Evolutionary conservation across 1,140 invertebrate species (phyloP).

Genomic region (Drosophila mauritiana): DNA sequence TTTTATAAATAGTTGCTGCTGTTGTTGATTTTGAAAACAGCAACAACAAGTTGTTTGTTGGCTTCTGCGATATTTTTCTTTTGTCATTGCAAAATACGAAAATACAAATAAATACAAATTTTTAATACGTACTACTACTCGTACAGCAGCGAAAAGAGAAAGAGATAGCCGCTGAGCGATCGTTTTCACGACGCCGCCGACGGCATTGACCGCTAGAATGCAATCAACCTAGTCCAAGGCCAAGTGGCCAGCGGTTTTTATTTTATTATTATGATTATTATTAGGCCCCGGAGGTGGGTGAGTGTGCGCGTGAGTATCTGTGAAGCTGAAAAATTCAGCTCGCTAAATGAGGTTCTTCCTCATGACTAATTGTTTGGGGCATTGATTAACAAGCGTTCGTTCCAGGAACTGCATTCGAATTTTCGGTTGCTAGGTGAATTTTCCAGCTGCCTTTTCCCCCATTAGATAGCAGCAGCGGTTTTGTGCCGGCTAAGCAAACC

Average conservation of each 20-base stretch:
- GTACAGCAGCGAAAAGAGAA: constrained; percentile 4
- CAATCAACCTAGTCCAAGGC: constrained; percentile 84
- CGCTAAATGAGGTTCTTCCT: constrained; percentile 14
- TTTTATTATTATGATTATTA: constrained; percentile 61
- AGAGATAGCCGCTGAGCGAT: constrained; percentile 41
- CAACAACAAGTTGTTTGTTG: constrained; percentile 72
- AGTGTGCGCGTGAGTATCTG: constrained; percentile 9
- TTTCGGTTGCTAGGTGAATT: constrained; percentile 31
- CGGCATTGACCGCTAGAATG: constrained; percentile 83
- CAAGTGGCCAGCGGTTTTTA: constrained; percentile 80
- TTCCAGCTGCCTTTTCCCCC: not conserved
- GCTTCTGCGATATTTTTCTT: constrained; percentile 55
- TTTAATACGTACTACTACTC: not conserved
- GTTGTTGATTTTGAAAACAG: constrained; percentile 61
- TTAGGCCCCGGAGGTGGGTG: constrained; percentile 32
- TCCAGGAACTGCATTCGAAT: constrained; percentile 27
- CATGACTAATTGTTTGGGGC: constrained; percentile 51
- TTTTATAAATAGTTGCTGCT: constrained; percentile 80
- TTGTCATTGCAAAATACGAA: constrained; percentile 74
- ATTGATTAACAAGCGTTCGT: constrained; percentile 11
- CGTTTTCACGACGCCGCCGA: constrained; percentile 64
- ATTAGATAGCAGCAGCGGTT: not conserved
- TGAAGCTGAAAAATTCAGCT: not conserved
- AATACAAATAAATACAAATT: constrained; percentile 45
- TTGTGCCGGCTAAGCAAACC: constrained; percentile 24